Base-by-base conservation (phyloP, 2,888 invertebrate species). In the Troglohyphantes excavatus region DNA sequence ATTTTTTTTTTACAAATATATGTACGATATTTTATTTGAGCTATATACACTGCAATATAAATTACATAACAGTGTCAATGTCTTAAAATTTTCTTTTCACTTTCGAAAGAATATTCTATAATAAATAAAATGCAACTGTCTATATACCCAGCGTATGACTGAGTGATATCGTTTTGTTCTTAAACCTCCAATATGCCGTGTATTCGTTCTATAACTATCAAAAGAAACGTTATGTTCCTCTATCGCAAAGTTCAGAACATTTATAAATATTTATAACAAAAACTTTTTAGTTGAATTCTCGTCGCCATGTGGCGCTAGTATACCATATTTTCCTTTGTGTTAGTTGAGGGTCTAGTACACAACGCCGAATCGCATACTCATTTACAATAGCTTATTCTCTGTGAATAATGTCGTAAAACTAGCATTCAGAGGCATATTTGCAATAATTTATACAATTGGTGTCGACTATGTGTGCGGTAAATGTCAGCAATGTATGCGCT, bases 301-400 rank as follows among this genome's bases (percentile, higher is more conserved):
- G 33, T 21, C 87, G 53, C 87, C 72, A 46, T 87, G 87, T 87
- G 87, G 79, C 87, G 87, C 87, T 87, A 81, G 70, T 63, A 63
- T 53, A 63, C 75, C 59, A 65, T 78, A 68, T 27, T 17, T 33
- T 46, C 9, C 19, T 21, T 46, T 73, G 11, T 23, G 23, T 65
- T 65, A 13, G 17, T 5, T 53, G 17, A 17, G 53, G 17, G 5
- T 6, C 17, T 6, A 53, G n/a, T n/a, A 17, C n/a, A 53, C 53
- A 53, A 53, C 53, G n/a, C 53, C 13, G n/a, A 5, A 17, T 53
- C 53, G 53, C 2, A 53, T 13, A n/a, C 13, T 9, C 53, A n/a
- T n/a, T 53, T 2, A n/a, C 53, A 53, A 53, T 33, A n/a, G n/a
- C 53, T 13, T 17, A 53, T n/a, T n/a, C 53, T 2, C 17, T 17